phyloP scores from a whole-genome alignment of 2,113 vertebrate species.

The Apistogramma diplotaenia region DNA sequence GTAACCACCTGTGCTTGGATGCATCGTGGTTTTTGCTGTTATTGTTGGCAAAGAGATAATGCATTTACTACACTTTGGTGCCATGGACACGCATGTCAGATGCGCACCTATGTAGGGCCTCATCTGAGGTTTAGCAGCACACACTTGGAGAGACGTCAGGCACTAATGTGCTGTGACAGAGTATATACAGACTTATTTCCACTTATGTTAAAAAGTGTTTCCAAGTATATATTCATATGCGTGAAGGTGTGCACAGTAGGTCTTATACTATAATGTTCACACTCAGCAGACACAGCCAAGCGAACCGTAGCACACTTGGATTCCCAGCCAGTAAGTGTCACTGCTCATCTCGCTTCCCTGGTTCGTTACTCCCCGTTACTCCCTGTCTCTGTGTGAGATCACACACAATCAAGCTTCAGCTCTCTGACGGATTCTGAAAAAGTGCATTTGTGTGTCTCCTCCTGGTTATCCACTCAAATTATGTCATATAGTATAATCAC shows the following conservation, averaged over 20 bases:
- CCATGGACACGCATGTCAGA: not conserved
- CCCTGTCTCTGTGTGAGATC: constrained; percentile 7
- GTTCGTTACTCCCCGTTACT: not conserved
- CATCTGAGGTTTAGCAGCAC: not conserved
- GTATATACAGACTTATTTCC: constrained; percentile 8
- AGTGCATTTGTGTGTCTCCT: not conserved
- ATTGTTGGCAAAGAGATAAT: not conserved
- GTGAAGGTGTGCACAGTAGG: not conserved
- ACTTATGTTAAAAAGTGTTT: constrained; percentile 17
- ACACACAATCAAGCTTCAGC: constrained; percentile 22
- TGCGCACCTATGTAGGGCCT: not conserved
- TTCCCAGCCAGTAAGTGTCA: constrained; percentile 5
- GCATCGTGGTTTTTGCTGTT: not conserved
- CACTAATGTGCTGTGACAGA: constrained; percentile 10
- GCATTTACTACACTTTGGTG: not conserved
- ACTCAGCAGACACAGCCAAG: constrained; percentile 19
- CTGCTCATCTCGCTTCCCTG: not conserved
- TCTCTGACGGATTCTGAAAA: constrained; percentile 13
- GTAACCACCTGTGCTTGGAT: not conserved
- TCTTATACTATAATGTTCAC: constrained; percentile 11
- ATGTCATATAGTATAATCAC: not conserved
- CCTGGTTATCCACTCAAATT: constrained; percentile 1
- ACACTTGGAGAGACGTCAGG: not conserved
- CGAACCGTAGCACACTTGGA: constrained; percentile 50
- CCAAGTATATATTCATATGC: not conserved